Base-by-base conservation (phyloP, 2,888 invertebrate genomes). In the Coecobrya sp. region DNA sequence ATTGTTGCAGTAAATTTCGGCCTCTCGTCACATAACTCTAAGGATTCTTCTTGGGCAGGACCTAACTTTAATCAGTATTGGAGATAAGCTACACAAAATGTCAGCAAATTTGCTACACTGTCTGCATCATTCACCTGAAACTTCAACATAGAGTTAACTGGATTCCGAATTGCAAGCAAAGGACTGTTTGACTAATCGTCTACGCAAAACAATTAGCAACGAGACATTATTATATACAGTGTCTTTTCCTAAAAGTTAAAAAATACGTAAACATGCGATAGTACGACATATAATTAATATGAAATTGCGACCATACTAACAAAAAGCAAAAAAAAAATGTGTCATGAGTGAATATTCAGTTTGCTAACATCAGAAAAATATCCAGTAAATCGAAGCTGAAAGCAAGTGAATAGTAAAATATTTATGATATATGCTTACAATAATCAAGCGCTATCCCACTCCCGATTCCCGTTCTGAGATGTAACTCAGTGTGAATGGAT, bases 1-100 rank as follows among this genome's bases (percentile, higher is more conserved):
- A 16, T 76, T 85, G 0, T 85, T 73, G 11, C 89, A 90, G 90
- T 55, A 90, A 90, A 85, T 79, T 65, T 90, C 91, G 91, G 91
- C 91, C 91, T 91, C 91, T 85, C 42, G 4, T 68, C 89, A 62
- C 36, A 65, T 85, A 90, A 62, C 19, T 65, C 13, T 86, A 91
- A 79, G 86, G 42, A 88, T 45, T 76, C 68, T 86, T 81, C 65
- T 25, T 86, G 86, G 86, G 79, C 91, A 86, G 91, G 91, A 91
- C 91, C 91, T 91, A 62, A 76, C 25, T 22, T 59, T 16, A 27
- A 36, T 59, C 68, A 49, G 30, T 19, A 49, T 76, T n/a, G 49
- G 5, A 49, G 25, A 49, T 13, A 13, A 25, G 73, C 8, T 27
- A 73, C 3, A 10, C n/a, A 7, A 73, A 22, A 42, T 42, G 42